Base-by-base conservation (phyloP, 2,888 invertebrate genomes). In the Tachystola acroxantha region DNA sequence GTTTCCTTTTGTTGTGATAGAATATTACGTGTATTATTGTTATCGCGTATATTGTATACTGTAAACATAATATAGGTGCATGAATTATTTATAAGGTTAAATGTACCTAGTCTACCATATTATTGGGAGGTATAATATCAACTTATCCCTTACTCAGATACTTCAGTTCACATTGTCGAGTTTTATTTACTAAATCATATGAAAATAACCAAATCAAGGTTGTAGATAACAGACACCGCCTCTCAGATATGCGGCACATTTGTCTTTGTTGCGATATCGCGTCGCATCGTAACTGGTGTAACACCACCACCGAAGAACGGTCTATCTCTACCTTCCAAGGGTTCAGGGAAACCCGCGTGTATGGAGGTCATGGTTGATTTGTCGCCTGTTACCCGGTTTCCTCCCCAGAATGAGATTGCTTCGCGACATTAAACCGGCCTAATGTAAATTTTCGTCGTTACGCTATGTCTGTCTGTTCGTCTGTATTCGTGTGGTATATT, bases 361-460 rank as follows among this genome's bases (percentile, higher is more conserved):
- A 43, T 38, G 43, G 45, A 55, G 75, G 48, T 64, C 77, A 58
- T 42, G 49, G 48, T 56, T 53, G 30, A 38, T 50, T 76, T 79
- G 84, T 58, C 45, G 54, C 36, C 42, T 40, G 57, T 57, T 55
- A 57, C 61, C 59, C 68, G 61, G 74, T 71, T 77, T 78, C 78
- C 81, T 75, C 61, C 58, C 60, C 59, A 67, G 66, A 84, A 84
- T 76, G 81, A 84, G 80, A 84, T 84, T 81, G 80, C 77, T 63
- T 64, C 75, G 76, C 76, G 78, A 84, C 81, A 84, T 85, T 86
- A 84, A 78, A 75, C 81, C 71, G 57, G 64, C 69, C 74, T 72
- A 72, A 84, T 84, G 81, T 82, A 84, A 80, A 82, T 82, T 81
- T 80, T 74, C 75, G 65, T 71, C 70, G 73, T 78, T 72, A 71